A percentile compares a stretch with the other conserved stretches of the same genome.
Evolutionary conservation across 2,113 vertebrate species (phyloP).

Genomic region (Verasper variegatus): DNA sequence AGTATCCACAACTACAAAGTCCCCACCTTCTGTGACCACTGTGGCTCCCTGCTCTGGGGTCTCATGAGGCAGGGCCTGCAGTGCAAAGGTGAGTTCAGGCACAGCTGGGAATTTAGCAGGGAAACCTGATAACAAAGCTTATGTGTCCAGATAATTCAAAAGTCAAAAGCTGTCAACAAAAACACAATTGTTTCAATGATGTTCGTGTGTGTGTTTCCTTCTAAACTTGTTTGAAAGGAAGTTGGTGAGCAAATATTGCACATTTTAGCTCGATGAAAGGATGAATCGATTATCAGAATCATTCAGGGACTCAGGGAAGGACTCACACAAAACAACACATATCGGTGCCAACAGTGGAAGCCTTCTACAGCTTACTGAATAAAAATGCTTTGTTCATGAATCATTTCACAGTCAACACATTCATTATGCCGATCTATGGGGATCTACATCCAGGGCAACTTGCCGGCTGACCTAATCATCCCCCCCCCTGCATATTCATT

Average conservation of each 20-base stretch:
- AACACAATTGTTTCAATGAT: background rate
- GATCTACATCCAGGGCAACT: background rate
- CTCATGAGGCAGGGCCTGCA: conserved; percentile 97
- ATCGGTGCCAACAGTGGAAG: too few species aligned
- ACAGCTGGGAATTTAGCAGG: background rate
- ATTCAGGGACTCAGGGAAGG: background rate
- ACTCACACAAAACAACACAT: too few species aligned
- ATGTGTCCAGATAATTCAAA: background rate
- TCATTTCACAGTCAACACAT: background rate
- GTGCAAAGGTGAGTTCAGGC: conserved; percentile 90
- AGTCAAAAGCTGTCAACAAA: background rate
- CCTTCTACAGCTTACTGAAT: too few species aligned
- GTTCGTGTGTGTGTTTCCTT: too few species aligned
- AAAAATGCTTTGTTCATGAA: background rate
- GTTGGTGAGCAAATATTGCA: too few species aligned
- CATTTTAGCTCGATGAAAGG: too few species aligned
- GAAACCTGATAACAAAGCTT: too few species aligned
- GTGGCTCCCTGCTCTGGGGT: conserved; percentile 98
- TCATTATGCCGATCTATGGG: background rate
- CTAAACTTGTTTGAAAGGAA: too few species aligned
- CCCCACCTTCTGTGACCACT: conserved; percentile 99
- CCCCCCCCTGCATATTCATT: background rate
- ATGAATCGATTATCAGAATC: too few species aligned
- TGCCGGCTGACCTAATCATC: background rate
- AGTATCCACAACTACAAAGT: conserved; percentile 99